These are phyloP conservation scores for Geococcyx californianus DNA, from an alignment of 2,113 vertebrate species.

Conservation along the genomic window DNA sequence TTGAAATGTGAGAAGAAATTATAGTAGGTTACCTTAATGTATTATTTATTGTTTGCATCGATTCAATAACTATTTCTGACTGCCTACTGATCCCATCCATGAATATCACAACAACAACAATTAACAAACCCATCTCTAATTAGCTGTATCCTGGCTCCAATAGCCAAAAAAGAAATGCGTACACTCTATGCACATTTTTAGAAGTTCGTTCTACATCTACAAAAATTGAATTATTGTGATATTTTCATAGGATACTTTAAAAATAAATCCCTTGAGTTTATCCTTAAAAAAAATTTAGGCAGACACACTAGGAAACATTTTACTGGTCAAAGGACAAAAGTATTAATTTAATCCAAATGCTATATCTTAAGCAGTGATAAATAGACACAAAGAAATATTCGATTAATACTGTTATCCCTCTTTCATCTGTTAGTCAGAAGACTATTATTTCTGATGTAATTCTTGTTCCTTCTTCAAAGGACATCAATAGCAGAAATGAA, in stretches of 20 bases:
- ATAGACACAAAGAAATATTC: not conserved
- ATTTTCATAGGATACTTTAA: not conserved
- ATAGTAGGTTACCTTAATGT: not conserved
- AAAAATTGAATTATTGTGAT: not conserved
- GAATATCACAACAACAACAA: not conserved
- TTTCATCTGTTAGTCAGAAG: not conserved
- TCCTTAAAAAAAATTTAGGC: not conserved
- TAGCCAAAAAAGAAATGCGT: not conserved
- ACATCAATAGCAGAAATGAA: not conserved
- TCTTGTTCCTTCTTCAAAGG: not conserved
- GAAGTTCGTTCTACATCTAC: not conserved
- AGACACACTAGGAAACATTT: not conserved
- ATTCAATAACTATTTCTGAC: constrained; percentile 43
- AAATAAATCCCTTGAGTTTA: not conserved
- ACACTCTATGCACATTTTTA: not conserved
- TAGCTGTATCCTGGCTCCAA: not conserved
- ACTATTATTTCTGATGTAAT: not conserved
- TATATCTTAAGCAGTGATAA: not conserved
- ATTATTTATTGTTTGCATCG: not conserved
- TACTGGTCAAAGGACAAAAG: not conserved
- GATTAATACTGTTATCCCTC: not conserved
- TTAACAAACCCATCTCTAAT: not conserved
- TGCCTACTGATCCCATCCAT: not conserved
- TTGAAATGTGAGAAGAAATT: not conserved
- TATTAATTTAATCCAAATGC: not conserved